Evolutionary conservation across 2,113 vertebrate species (phyloP).

Genomic region (Eupsittula cactorum): DNA sequence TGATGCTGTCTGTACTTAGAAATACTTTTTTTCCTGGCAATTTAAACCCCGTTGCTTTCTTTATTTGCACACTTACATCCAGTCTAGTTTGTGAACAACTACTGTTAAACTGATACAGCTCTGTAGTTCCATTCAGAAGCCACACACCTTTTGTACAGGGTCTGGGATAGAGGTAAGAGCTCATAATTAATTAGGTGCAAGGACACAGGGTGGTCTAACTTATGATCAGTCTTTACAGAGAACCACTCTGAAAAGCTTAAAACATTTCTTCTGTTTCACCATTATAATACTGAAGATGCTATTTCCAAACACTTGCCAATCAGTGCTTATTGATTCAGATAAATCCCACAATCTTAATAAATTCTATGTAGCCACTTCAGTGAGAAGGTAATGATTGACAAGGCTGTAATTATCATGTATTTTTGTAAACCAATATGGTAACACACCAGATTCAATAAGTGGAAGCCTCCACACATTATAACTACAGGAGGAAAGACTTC

Average conservation of each 20-base stretch:
- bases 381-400: not conserved
- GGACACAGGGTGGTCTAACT: not conserved
- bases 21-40: not conserved
- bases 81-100: not conserved
- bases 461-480: not conserved
- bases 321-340: not conserved
- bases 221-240: not conserved
- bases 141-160: not conserved
- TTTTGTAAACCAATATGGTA: not conserved
- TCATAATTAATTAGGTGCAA: not conserved
- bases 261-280: not conserved
- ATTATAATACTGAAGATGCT: not conserved
- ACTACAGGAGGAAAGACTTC: not conserved
- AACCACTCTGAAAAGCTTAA: not conserved
- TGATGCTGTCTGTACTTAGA: not conserved
- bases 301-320: not conserved
- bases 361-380: accelerated
- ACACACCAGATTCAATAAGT: not conserved
- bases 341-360: not conserved
- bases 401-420: not conserved
- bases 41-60: not conserved
- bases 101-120: not conserved
- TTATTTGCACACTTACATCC: not conserved
- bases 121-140: not conserved
- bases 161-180: not conserved